These are phyloP conservation scores for Xylocampa areola DNA, from an alignment of 2,888 invertebrate species.

Conservation along the genomic window DNA sequence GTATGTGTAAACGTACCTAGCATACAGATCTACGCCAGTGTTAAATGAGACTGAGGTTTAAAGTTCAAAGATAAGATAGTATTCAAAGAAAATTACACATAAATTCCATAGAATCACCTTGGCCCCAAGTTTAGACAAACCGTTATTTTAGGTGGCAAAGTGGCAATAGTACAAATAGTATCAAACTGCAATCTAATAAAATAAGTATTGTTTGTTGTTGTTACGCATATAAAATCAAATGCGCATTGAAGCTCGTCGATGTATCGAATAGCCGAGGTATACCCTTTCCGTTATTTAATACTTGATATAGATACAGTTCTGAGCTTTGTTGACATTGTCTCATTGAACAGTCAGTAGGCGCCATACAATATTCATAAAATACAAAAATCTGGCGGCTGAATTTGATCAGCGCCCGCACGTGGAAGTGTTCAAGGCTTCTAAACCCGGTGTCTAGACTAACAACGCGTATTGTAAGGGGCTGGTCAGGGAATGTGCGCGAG, in stretches of 20 bases:
- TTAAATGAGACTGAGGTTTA: too few species aligned
- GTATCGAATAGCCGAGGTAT: constrained; percentile 67
- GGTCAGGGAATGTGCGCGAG: constrained; percentile 68
- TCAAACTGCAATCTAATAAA: not conserved
- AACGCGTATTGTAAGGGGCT: constrained; percentile 64
- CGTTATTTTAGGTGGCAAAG: too few species aligned
- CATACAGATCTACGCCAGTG: too few species aligned
- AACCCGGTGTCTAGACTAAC: constrained; percentile 68
- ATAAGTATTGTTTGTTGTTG: not conserved
- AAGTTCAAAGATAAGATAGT: too few species aligned
- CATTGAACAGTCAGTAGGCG: constrained; percentile 22
- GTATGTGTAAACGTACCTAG: too few species aligned
- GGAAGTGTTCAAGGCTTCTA: constrained; percentile 69
- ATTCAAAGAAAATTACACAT: too few species aligned
- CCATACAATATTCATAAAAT: not conserved
- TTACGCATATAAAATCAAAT: constrained; percentile 32
- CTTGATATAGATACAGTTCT: constrained; percentile 58
- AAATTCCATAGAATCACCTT: too few species aligned
- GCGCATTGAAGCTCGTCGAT: constrained; percentile 63
- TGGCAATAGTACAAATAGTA: too few species aligned
- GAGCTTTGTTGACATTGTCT: constrained; percentile 24
- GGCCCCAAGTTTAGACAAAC: too few species aligned
- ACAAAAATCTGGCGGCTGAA: constrained; percentile 66
- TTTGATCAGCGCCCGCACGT: constrained; percentile 60
- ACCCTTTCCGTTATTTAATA: constrained; percentile 67